Percentiles rank a stretch among this genome's conserved stretches.
These are phyloP conservation scores for Acronicta aceris DNA, from an alignment of 2,888 invertebrate species.

Conservation along the genomic window DNA sequence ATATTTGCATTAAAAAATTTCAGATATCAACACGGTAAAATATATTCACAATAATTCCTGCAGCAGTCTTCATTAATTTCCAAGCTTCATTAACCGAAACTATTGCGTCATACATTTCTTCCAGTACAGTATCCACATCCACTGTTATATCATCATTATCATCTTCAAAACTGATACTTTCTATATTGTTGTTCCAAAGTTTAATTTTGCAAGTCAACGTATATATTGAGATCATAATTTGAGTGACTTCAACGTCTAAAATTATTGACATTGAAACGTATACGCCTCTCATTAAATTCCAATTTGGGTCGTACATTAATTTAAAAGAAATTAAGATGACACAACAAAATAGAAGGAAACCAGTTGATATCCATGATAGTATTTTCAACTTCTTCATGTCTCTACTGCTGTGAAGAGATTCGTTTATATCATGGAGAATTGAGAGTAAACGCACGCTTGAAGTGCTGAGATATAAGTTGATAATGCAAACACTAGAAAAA, in stretches of 20 bases:
- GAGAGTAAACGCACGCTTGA: conserved; percentile 21
- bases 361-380: neutral
- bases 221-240: conserved; percentile 12
- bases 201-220: conserved; percentile 32
- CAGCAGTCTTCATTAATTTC: conserved; percentile 16
- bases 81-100: conserved; percentile 24
- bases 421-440: conserved; percentile 19
- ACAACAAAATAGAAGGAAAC: conserved; percentile 1
- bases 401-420: conserved; percentile 1
- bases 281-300: conserved; percentile 26
- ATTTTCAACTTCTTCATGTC: conserved; percentile 23
- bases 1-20: neutral
- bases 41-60: conserved; percentile 30
- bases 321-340: conserved; percentile 21
- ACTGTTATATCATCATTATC: conserved; percentile 20
- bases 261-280: conserved; percentile 27
- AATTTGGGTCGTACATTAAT: conserved; percentile 21
- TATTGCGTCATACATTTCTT: conserved; percentile 13
- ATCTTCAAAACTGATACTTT: conserved; percentile 18
- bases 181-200: conserved; percentile 26
- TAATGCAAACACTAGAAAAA: conserved; percentile 11
- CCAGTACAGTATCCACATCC: conserved; percentile 14
- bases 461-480: conserved; percentile 27
- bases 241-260: conserved; percentile 36
- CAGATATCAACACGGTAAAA: neutral